Evolutionary conservation across 2,113 vertebrate genomes (phyloP), one percentile per base, ranked within the genome.

Genomic region (Rhipidura dahli): DNA sequence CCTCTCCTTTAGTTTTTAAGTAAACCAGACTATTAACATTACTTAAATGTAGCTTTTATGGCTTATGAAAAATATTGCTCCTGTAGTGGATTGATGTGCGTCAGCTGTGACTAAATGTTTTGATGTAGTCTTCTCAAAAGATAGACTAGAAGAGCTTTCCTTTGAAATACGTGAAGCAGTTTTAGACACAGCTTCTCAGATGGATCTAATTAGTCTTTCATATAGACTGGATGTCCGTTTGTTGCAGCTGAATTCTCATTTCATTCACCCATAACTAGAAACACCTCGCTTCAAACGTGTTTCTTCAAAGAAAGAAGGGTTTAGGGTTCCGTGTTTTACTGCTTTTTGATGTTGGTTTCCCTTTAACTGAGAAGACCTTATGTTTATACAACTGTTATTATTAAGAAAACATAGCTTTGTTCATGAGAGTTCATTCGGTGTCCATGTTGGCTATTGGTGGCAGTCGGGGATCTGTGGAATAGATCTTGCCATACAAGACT

Each of bases 321-420:
- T 98, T 98, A 98, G 97, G 97, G 98, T 98, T 98, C 98, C 98
- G 72, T 98, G 98, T 98, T 98, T 98, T 98, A 98, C 97, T 98
- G 98, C 98, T 99, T 98, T 99, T 98, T 99, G 98, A 99, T 98
- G 98, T 98, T 98, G 94, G 96, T 97, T 98, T 98, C 97, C 98
- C 98, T 98, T 98, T 98, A 98, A 98, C 98, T 97, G 97, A 98
- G 98, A 97, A 97, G 97, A 98, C 97, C 98, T 98, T 97, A 90
- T 99, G 98, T 99, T 99, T 98, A 98, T 98, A 99, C 98, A 99
- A 99, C 98, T 99, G 98, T 98, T 98, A 98, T 98, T 98, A 98
- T 98, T 98, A 98, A 98, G 98, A 98, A 98, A 98, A 98, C 97
- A 98, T 96, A 97, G 97, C 97, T 97, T 97, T 97, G 97, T 98